Percentiles rank a stretch among this genome's conserved stretches.
These are phyloP conservation scores for Lophius americanus DNA, from an alignment of 2,797 vertebrate species.

Conservation along the genomic window DNA sequence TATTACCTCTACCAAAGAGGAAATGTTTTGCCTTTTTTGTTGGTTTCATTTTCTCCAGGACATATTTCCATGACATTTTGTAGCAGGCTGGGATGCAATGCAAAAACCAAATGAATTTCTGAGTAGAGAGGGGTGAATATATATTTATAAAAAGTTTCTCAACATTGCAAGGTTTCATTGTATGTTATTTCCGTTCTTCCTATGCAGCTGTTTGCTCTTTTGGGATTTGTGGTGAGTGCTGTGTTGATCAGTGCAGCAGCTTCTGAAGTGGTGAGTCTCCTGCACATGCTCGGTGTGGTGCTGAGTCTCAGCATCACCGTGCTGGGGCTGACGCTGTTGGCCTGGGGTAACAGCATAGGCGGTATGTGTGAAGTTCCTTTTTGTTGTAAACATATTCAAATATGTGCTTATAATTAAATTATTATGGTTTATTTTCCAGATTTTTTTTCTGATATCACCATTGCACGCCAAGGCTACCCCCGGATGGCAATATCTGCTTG, in stretches of 20 bases:
- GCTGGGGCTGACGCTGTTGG: constrained; percentile 93
- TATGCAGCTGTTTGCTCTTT: constrained; percentile 88
- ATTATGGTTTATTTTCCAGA: constrained; percentile 75
- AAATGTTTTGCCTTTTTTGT: too few species aligned
- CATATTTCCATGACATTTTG: too few species aligned
- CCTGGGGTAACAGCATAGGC: constrained; percentile 98
- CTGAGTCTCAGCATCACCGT: constrained; percentile 94
- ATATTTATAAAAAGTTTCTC: too few species aligned
- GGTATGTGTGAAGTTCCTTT: constrained; percentile 74
- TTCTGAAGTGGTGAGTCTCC: constrained; percentile 91
- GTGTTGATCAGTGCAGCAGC: constrained; percentile 90
- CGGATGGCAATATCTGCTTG: constrained; percentile 98
- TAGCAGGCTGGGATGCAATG: too few species aligned
- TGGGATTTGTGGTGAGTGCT: constrained; percentile 94
- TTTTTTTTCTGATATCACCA: constrained; percentile 92
- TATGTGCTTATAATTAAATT: background rate
- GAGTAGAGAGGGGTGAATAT: too few species aligned
- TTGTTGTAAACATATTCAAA: background rate
- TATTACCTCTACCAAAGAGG: too few species aligned
- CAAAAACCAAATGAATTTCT: too few species aligned
- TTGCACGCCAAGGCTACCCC: constrained; percentile 94
- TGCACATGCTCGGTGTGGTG: constrained; percentile 90
- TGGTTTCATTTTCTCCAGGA: too few species aligned
- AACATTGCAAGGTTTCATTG: too few species aligned
- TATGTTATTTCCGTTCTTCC: background rate